Evolutionary conservation across 2,797 vertebrate species (phyloP).

Genomic region (Acanthis flammea): DNA sequence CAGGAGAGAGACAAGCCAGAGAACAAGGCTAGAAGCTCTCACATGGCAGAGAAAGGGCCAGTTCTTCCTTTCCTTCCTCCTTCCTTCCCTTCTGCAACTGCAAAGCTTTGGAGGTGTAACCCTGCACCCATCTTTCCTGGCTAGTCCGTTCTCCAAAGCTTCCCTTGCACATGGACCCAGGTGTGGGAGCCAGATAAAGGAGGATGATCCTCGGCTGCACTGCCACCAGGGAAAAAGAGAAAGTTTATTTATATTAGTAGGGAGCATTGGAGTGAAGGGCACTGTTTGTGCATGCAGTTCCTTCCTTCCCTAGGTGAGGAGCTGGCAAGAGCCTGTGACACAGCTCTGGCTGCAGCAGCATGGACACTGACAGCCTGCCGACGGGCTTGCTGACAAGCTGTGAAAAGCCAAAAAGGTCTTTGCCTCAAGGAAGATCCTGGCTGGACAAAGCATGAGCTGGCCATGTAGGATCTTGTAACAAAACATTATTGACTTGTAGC

Average conservation of each 20-base stretch:
- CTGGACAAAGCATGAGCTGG: background rate
- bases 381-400: background rate
- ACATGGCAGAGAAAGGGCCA: background rate
- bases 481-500: background rate
- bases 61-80: background rate
- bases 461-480: background rate
- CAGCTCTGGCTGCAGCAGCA: background rate
- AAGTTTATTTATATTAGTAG: background rate
- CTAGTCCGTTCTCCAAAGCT: accelerated
- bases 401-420: background rate
- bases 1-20: background rate
- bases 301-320: background rate
- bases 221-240: background rate
- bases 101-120: background rate
- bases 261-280: background rate
- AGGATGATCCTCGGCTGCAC: background rate
- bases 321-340: background rate
- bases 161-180: background rate
- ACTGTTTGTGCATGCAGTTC: background rate
- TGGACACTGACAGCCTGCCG: background rate
- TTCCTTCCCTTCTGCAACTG: background rate
- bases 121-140: background rate
- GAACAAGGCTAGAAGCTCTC: background rate
- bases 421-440: background rate
- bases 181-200: background rate